Evolutionary conservation across 2,888 invertebrate species (phyloP).

Genomic region (Drosophila imparisetae): DNA sequence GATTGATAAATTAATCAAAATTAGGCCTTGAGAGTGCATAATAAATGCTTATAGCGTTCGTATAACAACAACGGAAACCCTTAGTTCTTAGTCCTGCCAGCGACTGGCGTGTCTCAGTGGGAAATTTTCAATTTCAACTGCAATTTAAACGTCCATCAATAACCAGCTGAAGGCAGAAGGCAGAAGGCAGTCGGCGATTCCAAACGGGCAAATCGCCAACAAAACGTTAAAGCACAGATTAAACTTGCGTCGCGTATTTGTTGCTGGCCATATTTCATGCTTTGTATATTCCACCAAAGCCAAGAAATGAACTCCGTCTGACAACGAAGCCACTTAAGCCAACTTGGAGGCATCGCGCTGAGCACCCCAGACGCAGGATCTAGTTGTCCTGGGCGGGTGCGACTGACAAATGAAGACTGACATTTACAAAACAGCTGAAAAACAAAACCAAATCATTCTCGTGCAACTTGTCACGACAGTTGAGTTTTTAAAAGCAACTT

Average conservation of each 20-base stretch:
- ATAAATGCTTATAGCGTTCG: constrained; percentile 70
- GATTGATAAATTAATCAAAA: constrained; percentile 78
- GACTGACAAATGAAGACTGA: constrained; percentile 84
- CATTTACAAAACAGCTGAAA: constrained; percentile 82
- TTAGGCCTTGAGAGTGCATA: constrained; percentile 71
- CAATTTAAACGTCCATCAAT: constrained; percentile 80
- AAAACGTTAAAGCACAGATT: constrained; percentile 62
- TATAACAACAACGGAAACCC: constrained; percentile 19
- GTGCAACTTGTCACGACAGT: constrained; percentile 72
- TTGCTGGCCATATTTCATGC: constrained; percentile 54
- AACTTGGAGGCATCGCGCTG: constrained; percentile 32
- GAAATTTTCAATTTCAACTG: constrained; percentile 71
- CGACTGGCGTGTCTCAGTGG: constrained; percentile 34
- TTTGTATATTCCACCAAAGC: constrained; percentile 21
- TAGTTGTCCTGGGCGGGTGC: constrained; percentile 40
- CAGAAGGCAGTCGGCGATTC: not conserved
- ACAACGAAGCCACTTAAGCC: constrained; percentile 78
- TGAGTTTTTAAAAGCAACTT: constrained; percentile 80
- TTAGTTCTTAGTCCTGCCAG: constrained; percentile 2
- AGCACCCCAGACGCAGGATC: constrained; percentile 7
- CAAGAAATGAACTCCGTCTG: constrained; percentile 63
- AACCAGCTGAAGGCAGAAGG: constrained; percentile 25
- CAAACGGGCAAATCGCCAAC: constrained; percentile 33
- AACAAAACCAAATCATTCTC: constrained; percentile 72
- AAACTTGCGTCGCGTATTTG: constrained; percentile 28